Evolutionary conservation across 2,797 vertebrate species (phyloP).

Genomic region (Leptoclinus maculatus): DNA sequence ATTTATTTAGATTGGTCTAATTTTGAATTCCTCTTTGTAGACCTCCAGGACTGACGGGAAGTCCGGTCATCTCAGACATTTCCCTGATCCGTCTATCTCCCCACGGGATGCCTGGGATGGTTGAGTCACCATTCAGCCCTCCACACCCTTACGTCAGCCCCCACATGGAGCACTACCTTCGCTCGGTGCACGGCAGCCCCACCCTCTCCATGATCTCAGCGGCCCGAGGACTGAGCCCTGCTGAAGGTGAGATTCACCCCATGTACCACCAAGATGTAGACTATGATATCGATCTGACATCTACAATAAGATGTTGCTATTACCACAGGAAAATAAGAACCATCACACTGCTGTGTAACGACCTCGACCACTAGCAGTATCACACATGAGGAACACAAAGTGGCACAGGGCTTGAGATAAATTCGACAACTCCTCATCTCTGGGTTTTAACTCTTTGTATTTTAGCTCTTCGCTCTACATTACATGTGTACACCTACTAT

Average conservation of each 20-base stretch:
- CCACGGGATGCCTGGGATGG: conserved; percentile 81
- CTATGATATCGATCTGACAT: not conserved
- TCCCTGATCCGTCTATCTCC: conserved; percentile 96
- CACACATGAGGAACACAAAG: not conserved
- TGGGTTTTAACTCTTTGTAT: not conserved
- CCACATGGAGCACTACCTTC: conserved; percentile 98
- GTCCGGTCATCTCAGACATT: conserved; percentile 96
- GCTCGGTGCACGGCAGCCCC: conserved; percentile 94
- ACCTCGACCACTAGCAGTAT: not conserved
- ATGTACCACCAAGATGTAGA: not conserved
- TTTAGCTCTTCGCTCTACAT: not conserved
- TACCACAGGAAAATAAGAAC: not conserved
- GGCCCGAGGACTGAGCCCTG: conserved; percentile 94
- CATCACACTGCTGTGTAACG: not conserved
- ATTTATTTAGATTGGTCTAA: not conserved
- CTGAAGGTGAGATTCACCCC: conserved; percentile 87
- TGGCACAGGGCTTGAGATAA: not conserved
- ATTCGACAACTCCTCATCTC: not conserved
- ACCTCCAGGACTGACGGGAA: conserved; percentile 90
- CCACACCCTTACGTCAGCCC: conserved; percentile 92
- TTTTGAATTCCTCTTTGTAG: conserved; percentile 73
- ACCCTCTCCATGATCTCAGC: conserved; percentile 97
- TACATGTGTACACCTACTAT: not conserved
- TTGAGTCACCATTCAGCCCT: conserved; percentile 91
- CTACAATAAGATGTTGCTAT: not conserved